Evolutionary conservation across 2,888 invertebrate species (phyloP).

Genomic region (Matsumyia berberina): DNA sequence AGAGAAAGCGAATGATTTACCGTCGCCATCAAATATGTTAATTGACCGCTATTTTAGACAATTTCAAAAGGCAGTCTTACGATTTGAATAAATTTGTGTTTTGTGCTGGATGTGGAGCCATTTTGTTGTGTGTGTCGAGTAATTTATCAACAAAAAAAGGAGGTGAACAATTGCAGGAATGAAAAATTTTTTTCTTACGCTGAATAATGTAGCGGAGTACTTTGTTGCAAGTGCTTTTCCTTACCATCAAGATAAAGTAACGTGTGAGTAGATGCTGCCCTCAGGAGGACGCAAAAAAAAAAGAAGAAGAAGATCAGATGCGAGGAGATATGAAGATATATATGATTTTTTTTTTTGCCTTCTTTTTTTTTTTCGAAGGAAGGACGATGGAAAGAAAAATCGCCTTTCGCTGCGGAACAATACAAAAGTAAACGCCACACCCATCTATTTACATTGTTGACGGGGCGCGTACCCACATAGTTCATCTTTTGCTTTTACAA

Average conservation of each 20-base stretch:
- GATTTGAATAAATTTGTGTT: slow-evolving; percentile 42
- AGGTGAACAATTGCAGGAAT: slow-evolving; percentile 24
- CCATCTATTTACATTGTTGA: slow-evolving; percentile 70
- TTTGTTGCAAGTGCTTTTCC: slow-evolving; percentile 60
- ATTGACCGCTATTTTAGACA: slow-evolving; percentile 62
- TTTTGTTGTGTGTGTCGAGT: slow-evolving; percentile 37
- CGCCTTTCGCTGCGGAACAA: slow-evolving; percentile 44
- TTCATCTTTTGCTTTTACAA: slow-evolving; percentile 62
- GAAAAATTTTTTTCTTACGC: slow-evolving; percentile 24
- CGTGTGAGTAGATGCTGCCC: slow-evolving; percentile 54
- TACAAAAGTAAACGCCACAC: slow-evolving; percentile 66
- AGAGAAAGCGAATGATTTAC: slow-evolving; percentile 63
- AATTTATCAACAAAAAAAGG: slow-evolving; percentile 31
- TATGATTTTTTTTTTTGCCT: not conserved
- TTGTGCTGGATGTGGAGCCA: slow-evolving; percentile 18
- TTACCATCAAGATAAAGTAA: slow-evolving; percentile 20
- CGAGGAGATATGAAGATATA: not conserved
- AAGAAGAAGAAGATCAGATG: too few relatives aligned
- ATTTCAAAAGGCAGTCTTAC: slow-evolving; percentile 27
- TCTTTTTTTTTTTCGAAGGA: not conserved
- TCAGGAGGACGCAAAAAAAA: too few relatives aligned
- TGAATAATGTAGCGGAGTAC: slow-evolving; percentile 59
- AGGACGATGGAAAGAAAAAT: slow-evolving; percentile 42
- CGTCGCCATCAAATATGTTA: slow-evolving; percentile 65
- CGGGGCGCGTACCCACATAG: slow-evolving; percentile 61